Percentiles rank a stretch among this genome's conserved stretches.
phyloP scores from a whole-genome alignment of 2,888 invertebrate species.

The Perizoma flavofasciatum region DNA sequence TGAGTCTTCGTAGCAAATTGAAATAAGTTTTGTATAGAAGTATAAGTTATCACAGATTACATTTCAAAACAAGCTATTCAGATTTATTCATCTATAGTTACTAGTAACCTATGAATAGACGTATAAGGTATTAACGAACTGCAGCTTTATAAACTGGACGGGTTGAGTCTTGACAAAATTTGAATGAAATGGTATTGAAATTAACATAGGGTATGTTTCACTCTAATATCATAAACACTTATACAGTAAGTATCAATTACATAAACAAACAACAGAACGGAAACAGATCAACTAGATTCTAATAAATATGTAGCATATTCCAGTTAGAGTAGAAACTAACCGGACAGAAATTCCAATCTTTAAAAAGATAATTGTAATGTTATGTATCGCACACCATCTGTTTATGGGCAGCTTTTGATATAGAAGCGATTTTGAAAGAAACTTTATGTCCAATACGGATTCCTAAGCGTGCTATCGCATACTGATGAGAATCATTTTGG shows the following conservation, averaged over 20 bases:
- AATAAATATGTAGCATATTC: not conserved
- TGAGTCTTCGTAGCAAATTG: not conserved
- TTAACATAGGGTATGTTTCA: no score
- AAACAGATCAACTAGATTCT: not conserved
- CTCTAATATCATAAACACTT: no score
- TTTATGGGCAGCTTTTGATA: slow-evolving; percentile 8
- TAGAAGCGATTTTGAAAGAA: slow-evolving; percentile 16
- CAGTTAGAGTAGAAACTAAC: not conserved
- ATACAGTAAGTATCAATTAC: no score
- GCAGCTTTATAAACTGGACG: no score
- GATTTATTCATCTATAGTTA: no score
- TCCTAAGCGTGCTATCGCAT: slow-evolving; percentile 9
- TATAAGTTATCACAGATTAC: no score
- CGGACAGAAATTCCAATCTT: slow-evolving; percentile 8
- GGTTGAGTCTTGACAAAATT: no score
- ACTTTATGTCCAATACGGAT: slow-evolving; percentile 8
- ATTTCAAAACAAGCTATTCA: no score
- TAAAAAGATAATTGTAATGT: slow-evolving; percentile 45
- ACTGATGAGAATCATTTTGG: slow-evolving; percentile 8
- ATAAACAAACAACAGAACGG: not conserved
- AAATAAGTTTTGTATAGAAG: no score
- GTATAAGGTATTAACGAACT: no score
- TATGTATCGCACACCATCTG: slow-evolving; percentile 45
- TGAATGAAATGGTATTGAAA: no score
- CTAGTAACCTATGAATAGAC: no score